phyloP scores from a whole-genome alignment of 2,113 vertebrate genomes.

The Chaenogobius annularis region DNA sequence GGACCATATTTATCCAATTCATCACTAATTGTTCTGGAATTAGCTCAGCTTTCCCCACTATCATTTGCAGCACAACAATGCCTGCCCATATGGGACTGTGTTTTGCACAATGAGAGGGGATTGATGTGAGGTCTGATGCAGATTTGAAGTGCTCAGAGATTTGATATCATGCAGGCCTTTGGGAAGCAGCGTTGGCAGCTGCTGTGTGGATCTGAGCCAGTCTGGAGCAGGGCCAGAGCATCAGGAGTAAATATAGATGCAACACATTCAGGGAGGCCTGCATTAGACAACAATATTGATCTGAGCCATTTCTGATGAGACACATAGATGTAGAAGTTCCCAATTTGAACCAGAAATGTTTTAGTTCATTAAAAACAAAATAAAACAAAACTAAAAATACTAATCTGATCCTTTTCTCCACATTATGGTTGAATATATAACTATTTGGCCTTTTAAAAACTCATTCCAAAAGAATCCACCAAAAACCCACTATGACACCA shows the following conservation, averaged over 20 bases:
- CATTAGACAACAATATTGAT: neutral
- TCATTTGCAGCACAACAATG: constrained; percentile 39
- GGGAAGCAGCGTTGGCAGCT: constrained; percentile 45
- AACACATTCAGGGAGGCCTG: neutral
- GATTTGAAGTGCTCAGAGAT: constrained; percentile 32
- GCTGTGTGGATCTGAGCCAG: constrained; percentile 28
- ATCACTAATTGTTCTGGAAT: constrained; percentile 22
- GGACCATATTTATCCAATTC: constrained; percentile 3
- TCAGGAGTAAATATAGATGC: neutral
- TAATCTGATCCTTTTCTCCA: too few species aligned
- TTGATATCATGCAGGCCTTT: constrained; percentile 15
- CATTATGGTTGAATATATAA: too few species aligned
- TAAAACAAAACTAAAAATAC: too few species aligned
- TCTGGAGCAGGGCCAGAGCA: constrained; percentile 31
- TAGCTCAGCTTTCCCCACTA: constrained; percentile 14
- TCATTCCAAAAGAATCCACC: too few species aligned
- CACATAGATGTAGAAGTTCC: neutral
- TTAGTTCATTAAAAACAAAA: neutral
- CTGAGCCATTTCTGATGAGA: neutral
- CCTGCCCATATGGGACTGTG: constrained; percentile 10
- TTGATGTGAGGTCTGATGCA: constrained; percentile 45
- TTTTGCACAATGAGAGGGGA: constrained; percentile 37
- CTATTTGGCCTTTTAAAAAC: too few species aligned
- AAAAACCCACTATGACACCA: too few species aligned
- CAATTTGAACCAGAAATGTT: neutral